Percentiles rank a stretch among this genome's conserved stretches.
Evolutionary conservation across 2,797 vertebrate genomes (phyloP).

Genomic region (Sarcophilus harrisii): DNA sequence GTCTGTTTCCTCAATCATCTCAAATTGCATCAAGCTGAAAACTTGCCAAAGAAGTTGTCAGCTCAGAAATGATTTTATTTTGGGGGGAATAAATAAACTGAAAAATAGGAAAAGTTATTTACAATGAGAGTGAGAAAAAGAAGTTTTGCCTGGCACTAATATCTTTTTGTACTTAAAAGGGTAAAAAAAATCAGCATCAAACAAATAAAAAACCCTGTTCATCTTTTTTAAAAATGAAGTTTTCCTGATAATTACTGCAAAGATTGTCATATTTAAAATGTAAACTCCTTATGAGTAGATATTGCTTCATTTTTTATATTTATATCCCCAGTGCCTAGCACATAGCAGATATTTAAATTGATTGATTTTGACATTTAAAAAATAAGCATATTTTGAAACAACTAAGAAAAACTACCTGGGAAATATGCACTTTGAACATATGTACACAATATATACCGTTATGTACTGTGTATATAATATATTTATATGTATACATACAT

Average conservation of each 20-base stretch:
- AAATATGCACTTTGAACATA: conserved; percentile 37
- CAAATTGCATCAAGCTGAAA: conserved; percentile 71
- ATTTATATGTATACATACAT: too few species aligned
- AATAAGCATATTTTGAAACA: conserved; percentile 69
- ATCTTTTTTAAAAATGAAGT: conserved; percentile 15
- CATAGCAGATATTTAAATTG: neutral
- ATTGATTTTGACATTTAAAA: conserved; percentile 62
- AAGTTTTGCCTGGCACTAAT: conserved; percentile 66
- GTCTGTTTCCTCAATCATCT: conserved; percentile 67
- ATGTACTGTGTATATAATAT: neutral
- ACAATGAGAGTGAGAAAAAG: conserved; percentile 61
- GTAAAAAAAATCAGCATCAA: neutral
- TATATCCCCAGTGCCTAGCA: neutral
- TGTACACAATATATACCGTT: neutral
- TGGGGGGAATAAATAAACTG: conserved; percentile 60
- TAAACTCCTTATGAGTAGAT: neutral
- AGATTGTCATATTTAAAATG: conserved; percentile 67
- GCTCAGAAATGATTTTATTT: conserved; percentile 75
- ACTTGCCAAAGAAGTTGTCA: conserved; percentile 77
- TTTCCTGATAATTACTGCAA: conserved; percentile 71
- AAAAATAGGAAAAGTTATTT: conserved; percentile 74
- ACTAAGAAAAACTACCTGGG: conserved; percentile 67
- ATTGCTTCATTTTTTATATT: neutral
- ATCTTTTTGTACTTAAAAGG: conserved; percentile 57
- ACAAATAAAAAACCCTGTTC: conserved; percentile 47